Evolutionary conservation across 2,797 vertebrate species (phyloP), one percentile per base, ranked within the genome.

Genomic region (Sternarchorhynchus goeldii): DNA sequence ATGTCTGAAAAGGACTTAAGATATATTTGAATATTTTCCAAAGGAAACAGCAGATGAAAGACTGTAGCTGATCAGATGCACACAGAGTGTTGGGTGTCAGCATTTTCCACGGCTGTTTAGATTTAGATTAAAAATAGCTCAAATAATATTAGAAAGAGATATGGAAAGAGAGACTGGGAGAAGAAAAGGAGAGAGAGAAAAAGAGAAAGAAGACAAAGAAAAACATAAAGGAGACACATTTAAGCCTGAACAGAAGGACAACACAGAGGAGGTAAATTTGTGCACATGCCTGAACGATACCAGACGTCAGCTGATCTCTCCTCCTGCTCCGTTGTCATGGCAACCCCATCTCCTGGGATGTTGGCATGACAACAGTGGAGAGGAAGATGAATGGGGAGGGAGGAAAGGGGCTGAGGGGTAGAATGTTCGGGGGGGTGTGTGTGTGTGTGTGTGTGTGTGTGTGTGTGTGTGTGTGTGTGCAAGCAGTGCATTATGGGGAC

Each of bases 251-350:
- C 73, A 84, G 79, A 81, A 68, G 82, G 80, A 53, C 32, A 67
- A 84, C 83, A 85, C 76, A 58, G 82, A 88, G 83, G 82, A 82
- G 83, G 83, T 29, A 75, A 81, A 84, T 90, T 79, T 86, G 86
- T 85, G 85, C 83, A 92, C 88, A 91, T 89, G 90, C 90, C 87
- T 84, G 82, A 90, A 90, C 82, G 20, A 88, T 82, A 91, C 88
- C 93, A 96, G 94, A 92, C 93, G 91, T 92, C 95, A 95, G 95
- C 95, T 95, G 95, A 95, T 93, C 89, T 82, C 88, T 85, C 90
- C 90, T 93, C 91, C 91, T 89, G 72, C 87, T 80, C 83, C 2
- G 90, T 98, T 91, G 86, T 95, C 95, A 98, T 97, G 95, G 95
- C 93, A 95, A 98, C 95, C 6, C 81, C 81, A 88, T 91, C 95